Base-by-base conservation (phyloP, 2,797 vertebrate genomes). In the Sebastes nivosus region DNA sequence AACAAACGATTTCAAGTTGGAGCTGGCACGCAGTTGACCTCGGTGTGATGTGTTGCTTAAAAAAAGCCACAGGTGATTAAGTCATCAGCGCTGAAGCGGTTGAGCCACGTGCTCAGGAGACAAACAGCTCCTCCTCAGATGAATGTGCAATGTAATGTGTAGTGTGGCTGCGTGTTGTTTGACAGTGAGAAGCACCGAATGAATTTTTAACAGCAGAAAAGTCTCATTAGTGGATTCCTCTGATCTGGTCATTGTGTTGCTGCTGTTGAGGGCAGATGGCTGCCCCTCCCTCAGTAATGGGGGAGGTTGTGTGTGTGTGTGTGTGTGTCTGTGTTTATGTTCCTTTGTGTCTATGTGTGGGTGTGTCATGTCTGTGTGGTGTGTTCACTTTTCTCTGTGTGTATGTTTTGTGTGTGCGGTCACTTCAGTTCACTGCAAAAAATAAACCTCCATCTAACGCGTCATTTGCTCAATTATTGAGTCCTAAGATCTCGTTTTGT, bases 251-350 rank as follows among this genome's bases (percentile, higher is more conserved):
- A 91, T 91, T 93, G 87, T 94, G 79, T n/a, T 67, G 82, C 72
- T 82, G 88, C 77, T 89, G 36, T 84, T 80, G 63, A 72, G 84
- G 93, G 91, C 95, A 96, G 94, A 96, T 96, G 95, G 94, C 84
- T 46, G 70, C 77, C 84, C 88, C 87, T 89, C 86, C 89, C 75
- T 77, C 61, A 38, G 69, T 69, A 65, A 79, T 24, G 83, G 91
- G 93, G 87, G 91, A 78, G 81, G 81, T 61, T 58, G 68, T 77
- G 75, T 59, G 57, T 2, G 30, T 29, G 32, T 32, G 57, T 29
- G 34, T 36, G 58, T 75, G 84, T 76, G 59, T 67, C 46, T 29
- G 69, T 78, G 30, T 89, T 80, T 83, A 38, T 87, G 74, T 52
- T 3, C 76, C 59, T 86, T 78, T 58, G 67, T 74, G 67, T 80